These are phyloP conservation scores for Pogonomyrmex californicus DNA, from an alignment of 1,140 invertebrate species.

Conservation along the genomic window DNA sequence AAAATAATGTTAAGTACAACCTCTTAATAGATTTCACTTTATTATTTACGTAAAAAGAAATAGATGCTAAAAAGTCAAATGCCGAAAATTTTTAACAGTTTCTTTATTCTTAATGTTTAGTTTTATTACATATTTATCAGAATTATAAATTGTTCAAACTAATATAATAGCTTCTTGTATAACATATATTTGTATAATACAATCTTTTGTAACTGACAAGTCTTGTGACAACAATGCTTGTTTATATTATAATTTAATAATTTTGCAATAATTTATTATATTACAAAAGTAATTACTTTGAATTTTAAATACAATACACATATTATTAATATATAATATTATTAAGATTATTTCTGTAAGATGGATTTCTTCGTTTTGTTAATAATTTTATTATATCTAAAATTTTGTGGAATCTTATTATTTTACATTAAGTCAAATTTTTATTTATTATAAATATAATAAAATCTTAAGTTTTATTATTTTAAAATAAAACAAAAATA, in stretches of 20 bases:
- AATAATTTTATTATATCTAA: neutral
- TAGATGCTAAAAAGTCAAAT: too few species aligned
- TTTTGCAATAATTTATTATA: neutral
- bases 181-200: neutral
- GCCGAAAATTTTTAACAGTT: neutral
- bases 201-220: neutral
- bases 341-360: neutral
- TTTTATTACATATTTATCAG: neutral
- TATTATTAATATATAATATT: too few species aligned
- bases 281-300: neutral
- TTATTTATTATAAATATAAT: too few species aligned
- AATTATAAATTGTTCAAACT: neutral
- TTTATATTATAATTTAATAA: neutral
- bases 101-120: neutral
- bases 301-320: neutral
- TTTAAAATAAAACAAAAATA: too few species aligned
- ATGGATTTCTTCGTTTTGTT: neutral
- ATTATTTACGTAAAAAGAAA: neutral
- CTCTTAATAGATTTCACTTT: neutral
- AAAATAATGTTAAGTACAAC: neutral
- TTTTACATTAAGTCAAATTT: neutral
- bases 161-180: neutral
- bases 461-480: too few species aligned
- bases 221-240: neutral
- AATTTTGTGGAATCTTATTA: neutral